Evolutionary conservation across 2,888 invertebrate species (phyloP), one percentile per base, ranked within the genome.

Genomic region (Metacarcinus magister): DNA sequence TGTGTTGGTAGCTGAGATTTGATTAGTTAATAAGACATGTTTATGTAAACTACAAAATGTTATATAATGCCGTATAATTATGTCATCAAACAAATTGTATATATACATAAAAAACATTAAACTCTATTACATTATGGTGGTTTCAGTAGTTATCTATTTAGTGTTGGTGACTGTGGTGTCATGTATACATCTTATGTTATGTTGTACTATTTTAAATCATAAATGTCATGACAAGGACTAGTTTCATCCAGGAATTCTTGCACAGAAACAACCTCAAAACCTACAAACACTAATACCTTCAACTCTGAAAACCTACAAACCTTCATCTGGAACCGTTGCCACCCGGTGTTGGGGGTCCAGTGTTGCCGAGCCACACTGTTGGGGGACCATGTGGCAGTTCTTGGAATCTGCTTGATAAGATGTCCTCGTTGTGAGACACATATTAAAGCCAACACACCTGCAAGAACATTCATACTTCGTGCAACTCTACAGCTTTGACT

Each of bases 381-480:
- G 75, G 10, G n/a, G 4, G 75, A 75, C 7, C n/a, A 7, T 87
- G 39, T 32, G 87, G 39, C 39, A 32, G 87, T 87, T 87, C 39
- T 87, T 32, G 32, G 39, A 39, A 87, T 32, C 87, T 87, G 87
- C 16, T 39, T 87, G 87, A 87, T 87, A 87, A 87, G 87, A 87
- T 39, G 32, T 1, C 10, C 39, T n/a, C 87, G 32, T 23, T 0
- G 23, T 16, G 39, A 87, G 87, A 8, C 19, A 32, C 16, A 32
- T 87, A 87, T 87, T 13, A 87, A 39, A 87, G 39, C 87, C 39
- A 87, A 16, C 75, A 39, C 87, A 87, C 16, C 87, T 19, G 10
- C 87, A 87, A 19, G 87, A 32, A 16, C 32, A 39, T 28, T 87
- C 16, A 87, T 87, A 87, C 39, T 39, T 39, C 87, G 16, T n/a